Percentiles rank a stretch among this genome's conserved stretches.
phyloP scores from a whole-genome alignment of 2,888 invertebrate genomes.

The Minunthozetes semirufus region DNA sequence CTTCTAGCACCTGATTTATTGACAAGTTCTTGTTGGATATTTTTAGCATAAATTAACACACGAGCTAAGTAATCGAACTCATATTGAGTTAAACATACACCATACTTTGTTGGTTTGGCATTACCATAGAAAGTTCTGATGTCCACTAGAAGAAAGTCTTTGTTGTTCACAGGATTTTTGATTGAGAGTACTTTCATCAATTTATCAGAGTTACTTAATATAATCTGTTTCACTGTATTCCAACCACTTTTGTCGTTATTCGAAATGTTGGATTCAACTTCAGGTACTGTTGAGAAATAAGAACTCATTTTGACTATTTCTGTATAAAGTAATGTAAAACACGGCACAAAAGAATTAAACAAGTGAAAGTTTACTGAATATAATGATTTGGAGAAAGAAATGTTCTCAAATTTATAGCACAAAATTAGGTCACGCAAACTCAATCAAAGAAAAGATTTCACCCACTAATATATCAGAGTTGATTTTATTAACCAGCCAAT shows the following conservation, averaged over 20 bases:
- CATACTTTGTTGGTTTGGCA: not conserved
- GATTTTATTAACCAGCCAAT: too few species aligned
- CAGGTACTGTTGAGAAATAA: too few species aligned
- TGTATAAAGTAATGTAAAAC: too few species aligned
- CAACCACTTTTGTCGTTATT: not conserved
- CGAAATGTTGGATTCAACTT: too few species aligned
- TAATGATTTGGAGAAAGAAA: too few species aligned
- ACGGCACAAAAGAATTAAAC: too few species aligned
- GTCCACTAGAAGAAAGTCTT: not conserved
- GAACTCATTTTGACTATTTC: too few species aligned
- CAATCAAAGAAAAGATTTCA: too few species aligned
- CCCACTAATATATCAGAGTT: too few species aligned
- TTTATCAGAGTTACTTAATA: not conserved
- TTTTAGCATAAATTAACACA: not conserved
- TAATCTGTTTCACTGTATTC: not conserved
- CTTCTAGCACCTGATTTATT: not conserved
- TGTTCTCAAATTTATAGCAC: too few species aligned
- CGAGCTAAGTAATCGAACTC: not conserved
- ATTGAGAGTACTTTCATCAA: not conserved
- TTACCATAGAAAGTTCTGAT: not conserved
- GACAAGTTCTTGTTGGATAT: not conserved
- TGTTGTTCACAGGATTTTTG: not conserved
- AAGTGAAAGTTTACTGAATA: too few species aligned
- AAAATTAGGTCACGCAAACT: too few species aligned
- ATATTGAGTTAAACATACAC: not conserved